phyloP scores from a whole-genome alignment of 2,888 invertebrate species.

The Tuta absoluta region DNA sequence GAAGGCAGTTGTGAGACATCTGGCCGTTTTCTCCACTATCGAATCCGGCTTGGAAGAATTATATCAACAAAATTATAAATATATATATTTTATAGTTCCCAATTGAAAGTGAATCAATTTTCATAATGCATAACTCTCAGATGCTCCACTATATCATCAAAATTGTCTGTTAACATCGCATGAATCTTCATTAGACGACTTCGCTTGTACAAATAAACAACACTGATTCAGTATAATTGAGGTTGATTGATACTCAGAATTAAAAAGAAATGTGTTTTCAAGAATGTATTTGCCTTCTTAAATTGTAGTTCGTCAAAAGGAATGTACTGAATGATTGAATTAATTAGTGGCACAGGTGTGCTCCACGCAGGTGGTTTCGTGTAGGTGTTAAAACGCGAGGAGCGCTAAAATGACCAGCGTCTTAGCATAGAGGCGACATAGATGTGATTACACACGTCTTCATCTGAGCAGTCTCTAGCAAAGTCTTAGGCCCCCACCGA shows the following conservation, averaged over 20 bases:
- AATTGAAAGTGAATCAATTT: constrained; percentile 7
- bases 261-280: constrained; percentile 5
- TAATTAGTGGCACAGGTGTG: constrained; percentile 29
- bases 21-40: constrained; percentile 79
- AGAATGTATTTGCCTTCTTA: not conserved
- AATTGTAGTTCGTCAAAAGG: constrained; percentile 16
- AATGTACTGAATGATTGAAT: constrained; percentile 23
- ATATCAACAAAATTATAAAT: not conserved
- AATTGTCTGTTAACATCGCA: constrained; percentile 4
- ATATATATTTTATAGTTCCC: not conserved
- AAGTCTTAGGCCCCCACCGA: constrained; percentile 53
- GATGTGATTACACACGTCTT: constrained; percentile 25
- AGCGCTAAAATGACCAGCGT: constrained; percentile 38
- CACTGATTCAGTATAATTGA: constrained; percentile 21
- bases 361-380: constrained; percentile 22
- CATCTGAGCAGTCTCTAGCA: constrained; percentile 41
- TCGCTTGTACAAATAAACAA: constrained; percentile 1
- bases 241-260: not conserved
- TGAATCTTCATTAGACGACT: constrained; percentile 23
- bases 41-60: constrained; percentile 80
- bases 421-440: not conserved
- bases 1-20: constrained; percentile 76
- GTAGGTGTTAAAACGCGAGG: constrained; percentile 28
- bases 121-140: not conserved
- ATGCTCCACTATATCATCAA: not conserved